Conservation (phyloP, 2,888 invertebrate genomes). For the Atrina japonica region DNA sequence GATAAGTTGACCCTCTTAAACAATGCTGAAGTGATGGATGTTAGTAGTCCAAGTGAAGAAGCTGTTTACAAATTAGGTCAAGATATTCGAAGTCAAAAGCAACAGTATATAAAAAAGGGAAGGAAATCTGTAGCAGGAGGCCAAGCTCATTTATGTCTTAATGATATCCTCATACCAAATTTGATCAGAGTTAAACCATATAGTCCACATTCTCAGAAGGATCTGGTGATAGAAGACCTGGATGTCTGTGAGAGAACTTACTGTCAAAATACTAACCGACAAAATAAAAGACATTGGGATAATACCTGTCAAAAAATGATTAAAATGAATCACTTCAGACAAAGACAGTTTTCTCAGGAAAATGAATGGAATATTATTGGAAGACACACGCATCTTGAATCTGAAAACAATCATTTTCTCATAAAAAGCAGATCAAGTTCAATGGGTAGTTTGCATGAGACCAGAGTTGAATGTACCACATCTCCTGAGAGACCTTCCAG, state of each 20-base stretch:
- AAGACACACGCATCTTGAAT: too few species aligned
- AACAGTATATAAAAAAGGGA: slow-evolving; percentile 1
- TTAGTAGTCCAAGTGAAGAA: slow-evolving; percentile 6
- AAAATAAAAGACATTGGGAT: too few species aligned
- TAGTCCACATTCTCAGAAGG: slow-evolving; percentile 44
- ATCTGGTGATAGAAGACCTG: slow-evolving; percentile 57
- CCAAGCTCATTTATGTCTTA: slow-evolving; percentile 3
- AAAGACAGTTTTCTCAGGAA: too few species aligned
- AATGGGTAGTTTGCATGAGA: background rate
- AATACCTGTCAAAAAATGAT: background rate
- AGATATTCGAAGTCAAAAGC: background rate
- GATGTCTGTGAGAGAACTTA: slow-evolving; percentile 50
- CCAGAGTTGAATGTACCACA: background rate
- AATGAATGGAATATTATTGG: too few species aligned
- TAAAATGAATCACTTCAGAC: background rate
- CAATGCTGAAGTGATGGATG: background rate
- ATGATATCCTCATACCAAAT: slow-evolving; percentile 3
- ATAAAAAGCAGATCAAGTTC: background rate
- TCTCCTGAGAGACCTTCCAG: background rate
- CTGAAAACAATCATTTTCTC: too few species aligned
- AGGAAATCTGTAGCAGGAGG: background rate
- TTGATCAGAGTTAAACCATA: slow-evolving; percentile 22
- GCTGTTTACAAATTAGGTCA: background rate
- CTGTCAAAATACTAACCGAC: background rate
- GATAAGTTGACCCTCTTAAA: slow-evolving; percentile 1